Evolutionary conservation across 1,140 invertebrate species (phyloP), one percentile per base, ranked within the genome.

Genomic region (Camponotus floridanus): DNA sequence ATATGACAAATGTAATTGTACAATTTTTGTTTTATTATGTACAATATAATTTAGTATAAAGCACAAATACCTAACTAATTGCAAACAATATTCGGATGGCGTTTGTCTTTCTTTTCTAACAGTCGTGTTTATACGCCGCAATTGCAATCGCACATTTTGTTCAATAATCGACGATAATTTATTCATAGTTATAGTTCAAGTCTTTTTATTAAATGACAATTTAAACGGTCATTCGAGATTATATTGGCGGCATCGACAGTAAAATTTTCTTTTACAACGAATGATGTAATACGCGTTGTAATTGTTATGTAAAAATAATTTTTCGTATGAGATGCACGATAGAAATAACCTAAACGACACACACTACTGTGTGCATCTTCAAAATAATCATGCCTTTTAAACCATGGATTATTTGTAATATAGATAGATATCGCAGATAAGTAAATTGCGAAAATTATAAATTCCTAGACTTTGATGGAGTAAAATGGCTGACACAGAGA

Each of bases 81-180:
- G 93, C 81, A 96, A 92, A 92, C 96, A 96, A 93, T 96, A 96
- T 90, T 96, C 92, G 31, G 93, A 90, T 18, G 95, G 92, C 3
- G 94, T 92, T 90, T 94, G 92, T 74, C 87, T 91, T 21, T 15
- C 42, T 68, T 51, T 74, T 57, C 85, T 65, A 76, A 80, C 70
- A 80, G 71, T 89, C 21, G 90, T 67, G 33, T 76, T 87, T 15
- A 61, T 73, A 8, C 86, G 88, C 42, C 39, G 65, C 21, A 74
- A 13, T 21, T 87, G 65, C 39, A 59, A 76, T 9, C 64, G 55
- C 3, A 55, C 1, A 9, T 45, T 88, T 73, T 31, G 71, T 48
- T 81, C 48, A 3, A 88, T 55, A 51, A 85, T 9, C 9, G 42
- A 45, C 4, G 61, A 36, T 0, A 78, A 42, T 85, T 85, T 85